phyloP scores from a whole-genome alignment of 2,888 invertebrate species.

The Spodoptera picta region DNA sequence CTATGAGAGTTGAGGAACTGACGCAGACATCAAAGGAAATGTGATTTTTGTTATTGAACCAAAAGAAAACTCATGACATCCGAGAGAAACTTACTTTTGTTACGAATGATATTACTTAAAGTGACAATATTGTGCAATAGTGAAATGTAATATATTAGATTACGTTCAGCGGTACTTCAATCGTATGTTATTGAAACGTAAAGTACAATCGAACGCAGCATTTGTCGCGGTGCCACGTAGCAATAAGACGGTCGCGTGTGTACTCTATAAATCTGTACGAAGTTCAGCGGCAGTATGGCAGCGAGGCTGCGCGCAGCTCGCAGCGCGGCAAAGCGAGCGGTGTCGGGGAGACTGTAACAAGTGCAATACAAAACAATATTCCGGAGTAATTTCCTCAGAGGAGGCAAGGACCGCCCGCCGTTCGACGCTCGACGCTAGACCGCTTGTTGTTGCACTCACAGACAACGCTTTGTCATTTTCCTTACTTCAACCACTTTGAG shows the following conservation, averaged over 20 bases:
- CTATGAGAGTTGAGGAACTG: background rate
- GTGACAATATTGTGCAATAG: background rate
- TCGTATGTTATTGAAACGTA: conserved; percentile 43
- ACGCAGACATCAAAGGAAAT: background rate
- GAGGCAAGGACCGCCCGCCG: conserved; percentile 52
- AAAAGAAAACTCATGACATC: background rate
- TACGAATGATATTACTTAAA: background rate
- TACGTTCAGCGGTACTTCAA: conserved; percentile 16
- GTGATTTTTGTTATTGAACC: background rate
- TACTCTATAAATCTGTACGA: conserved; percentile 62
- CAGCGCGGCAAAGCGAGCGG: conserved; percentile 39
- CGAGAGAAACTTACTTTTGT: background rate
- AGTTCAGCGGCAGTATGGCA: conserved; percentile 49
- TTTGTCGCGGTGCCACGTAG: conserved; percentile 57
- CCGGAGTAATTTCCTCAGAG: conserved; percentile 70
- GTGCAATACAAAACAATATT: conserved; percentile 75
- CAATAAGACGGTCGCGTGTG: conserved; percentile 57
- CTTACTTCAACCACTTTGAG: conserved; percentile 42
- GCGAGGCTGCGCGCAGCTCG: conserved; percentile 33
- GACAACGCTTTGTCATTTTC: conserved; percentile 63
- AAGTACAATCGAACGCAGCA: conserved; percentile 47
- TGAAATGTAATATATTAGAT: conserved; percentile 15
- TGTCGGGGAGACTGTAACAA: conserved; percentile 61
- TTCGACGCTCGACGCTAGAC: conserved; percentile 42
- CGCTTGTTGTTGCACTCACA: conserved; percentile 54